Conservation (phyloP, 35 echinoderm and acorn worm genomes). For the Ophiothrix spiculata region DNA sequence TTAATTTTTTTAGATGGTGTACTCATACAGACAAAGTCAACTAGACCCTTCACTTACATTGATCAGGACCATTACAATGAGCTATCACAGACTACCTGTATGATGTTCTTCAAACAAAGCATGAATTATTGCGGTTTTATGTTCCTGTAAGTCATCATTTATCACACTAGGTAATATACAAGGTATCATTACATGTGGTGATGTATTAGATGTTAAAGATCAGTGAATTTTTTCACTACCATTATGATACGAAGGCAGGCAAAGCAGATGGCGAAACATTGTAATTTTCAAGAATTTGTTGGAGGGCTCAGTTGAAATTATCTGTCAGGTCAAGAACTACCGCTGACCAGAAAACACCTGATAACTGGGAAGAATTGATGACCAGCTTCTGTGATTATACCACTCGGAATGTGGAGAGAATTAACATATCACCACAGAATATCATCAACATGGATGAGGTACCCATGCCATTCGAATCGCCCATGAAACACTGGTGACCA, state of each 20-base stretch:
- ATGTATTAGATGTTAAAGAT: too few relatives aligned
- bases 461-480: background rate
- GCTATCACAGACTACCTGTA: too few relatives aligned
- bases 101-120: too few relatives aligned
- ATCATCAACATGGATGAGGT: background rate
- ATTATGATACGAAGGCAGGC: slow-evolving; percentile 13
- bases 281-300: background rate
- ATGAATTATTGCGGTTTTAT: too few relatives aligned
- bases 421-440: background rate
- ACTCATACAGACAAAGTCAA: too few relatives aligned
- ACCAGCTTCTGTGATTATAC: background rate
- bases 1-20: too few relatives aligned
- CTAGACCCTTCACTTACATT: too few relatives aligned
- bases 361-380: background rate
- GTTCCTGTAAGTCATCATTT: too few relatives aligned
- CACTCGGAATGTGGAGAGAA: background rate
- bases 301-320: background rate
- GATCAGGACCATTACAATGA: too few relatives aligned
- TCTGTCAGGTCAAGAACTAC: background rate
- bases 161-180: too few relatives aligned
- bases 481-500: background rate
- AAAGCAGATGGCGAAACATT: slow-evolving; percentile 19
- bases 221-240: too few relatives aligned
- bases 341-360: background rate
- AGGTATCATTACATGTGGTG: too few relatives aligned